Conservation (phyloP, 2,113 vertebrate genomes). For the Probosciger aterrimus region DNA sequence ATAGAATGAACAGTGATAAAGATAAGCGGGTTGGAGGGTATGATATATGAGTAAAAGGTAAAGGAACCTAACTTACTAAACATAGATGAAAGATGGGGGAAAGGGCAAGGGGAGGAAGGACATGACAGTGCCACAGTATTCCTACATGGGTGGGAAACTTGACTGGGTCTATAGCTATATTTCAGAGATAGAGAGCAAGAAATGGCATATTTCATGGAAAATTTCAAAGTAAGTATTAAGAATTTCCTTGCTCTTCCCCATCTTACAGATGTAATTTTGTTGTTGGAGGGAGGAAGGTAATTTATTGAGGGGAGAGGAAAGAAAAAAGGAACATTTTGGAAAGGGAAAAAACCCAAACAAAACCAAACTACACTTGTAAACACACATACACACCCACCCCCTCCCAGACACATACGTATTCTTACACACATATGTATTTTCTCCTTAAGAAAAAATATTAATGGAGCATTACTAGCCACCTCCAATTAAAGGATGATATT, state of each 20-base stretch:
- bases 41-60: slow-evolving; percentile 30
- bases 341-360: background rate
- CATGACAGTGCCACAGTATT: background rate
- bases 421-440: background rate
- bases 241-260: background rate
- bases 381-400: background rate
- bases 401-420: background rate
- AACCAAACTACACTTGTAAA: background rate
- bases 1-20: slow-evolving; percentile 47
- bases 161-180: background rate
- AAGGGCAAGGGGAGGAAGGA: background rate
- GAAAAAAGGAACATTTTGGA: background rate
- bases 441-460: background rate
- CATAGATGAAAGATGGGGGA: background rate
- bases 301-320: background rate
- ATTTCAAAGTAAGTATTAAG: background rate
- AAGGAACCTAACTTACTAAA: background rate
- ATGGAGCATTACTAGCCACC: background rate
- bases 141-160: background rate
- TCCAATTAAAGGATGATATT: background rate
- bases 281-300: background rate
- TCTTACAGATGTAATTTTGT: background rate
- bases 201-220: background rate
- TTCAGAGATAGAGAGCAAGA: background rate
- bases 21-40: slow-evolving; percentile 33